Conservation (phyloP, 2,113 vertebrate genomes). For the Ictalurus punctatus region DNA sequence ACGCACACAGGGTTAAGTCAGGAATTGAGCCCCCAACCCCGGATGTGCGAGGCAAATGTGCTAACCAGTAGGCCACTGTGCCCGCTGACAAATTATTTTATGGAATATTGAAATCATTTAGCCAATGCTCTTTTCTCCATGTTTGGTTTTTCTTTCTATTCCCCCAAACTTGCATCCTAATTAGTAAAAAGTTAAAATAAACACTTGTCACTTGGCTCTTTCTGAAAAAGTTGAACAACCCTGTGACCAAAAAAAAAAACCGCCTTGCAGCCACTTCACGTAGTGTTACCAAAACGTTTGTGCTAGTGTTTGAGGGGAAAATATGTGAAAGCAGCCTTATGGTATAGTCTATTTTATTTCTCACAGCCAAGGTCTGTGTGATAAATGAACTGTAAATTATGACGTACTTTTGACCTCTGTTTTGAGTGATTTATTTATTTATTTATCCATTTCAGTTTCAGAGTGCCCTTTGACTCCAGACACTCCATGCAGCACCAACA, state of each 20-base stretch:
- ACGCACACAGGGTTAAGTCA: too few species aligned
- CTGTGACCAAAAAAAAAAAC: neutral
- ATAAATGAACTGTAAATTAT: neutral
- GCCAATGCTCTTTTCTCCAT: neutral
- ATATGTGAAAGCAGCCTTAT: neutral
- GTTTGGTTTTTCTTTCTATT: neutral
- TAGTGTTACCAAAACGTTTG: neutral
- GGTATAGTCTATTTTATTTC: neutral
- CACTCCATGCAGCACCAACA: constrained; percentile 83
- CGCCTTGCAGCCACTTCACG: neutral
- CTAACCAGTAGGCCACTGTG: too few species aligned
- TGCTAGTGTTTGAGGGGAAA: neutral
- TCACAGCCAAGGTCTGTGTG: neutral
- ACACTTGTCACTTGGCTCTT: neutral
- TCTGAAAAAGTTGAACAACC: neutral
- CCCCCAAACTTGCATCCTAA: neutral
- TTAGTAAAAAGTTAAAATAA: neutral
- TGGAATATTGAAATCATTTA: neutral
- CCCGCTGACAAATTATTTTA: neutral
- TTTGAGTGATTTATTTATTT: neutral
- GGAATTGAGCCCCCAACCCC: too few species aligned
- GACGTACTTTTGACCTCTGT: neutral
- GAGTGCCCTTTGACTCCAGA: constrained; percentile 85
- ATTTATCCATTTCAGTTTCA: constrained; percentile 57
- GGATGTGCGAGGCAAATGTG: too few species aligned